These are phyloP conservation scores for Oscheius sp. DNA, from an alignment of 2,888 invertebrate species.

Conservation along the genomic window DNA sequence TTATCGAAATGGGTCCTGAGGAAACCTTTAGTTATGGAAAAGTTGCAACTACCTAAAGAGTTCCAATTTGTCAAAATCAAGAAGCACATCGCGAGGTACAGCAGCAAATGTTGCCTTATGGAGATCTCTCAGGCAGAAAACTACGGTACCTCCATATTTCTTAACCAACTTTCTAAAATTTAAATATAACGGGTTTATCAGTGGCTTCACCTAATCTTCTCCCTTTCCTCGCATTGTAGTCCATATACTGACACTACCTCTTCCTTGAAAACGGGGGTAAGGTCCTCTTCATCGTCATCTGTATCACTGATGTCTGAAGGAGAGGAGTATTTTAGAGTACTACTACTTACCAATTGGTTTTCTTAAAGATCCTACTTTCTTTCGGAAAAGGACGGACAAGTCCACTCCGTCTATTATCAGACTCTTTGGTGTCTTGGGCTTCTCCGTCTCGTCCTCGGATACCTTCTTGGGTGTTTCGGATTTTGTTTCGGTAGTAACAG, in stretches of 20 bases:
- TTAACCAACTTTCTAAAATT: not conserved
- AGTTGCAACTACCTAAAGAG: not conserved
- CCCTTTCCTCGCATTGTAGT: not conserved
- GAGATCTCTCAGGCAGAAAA: not conserved
- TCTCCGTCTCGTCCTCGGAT: too few relatives aligned
- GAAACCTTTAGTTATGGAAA: not conserved
- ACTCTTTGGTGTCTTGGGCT: too few relatives aligned
- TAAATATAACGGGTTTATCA: not conserved
- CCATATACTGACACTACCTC: not conserved
- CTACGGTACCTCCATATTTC: conserved; percentile 5
- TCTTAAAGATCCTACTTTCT: not conserved
- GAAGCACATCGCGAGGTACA: not conserved
- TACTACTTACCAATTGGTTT: too few relatives aligned
- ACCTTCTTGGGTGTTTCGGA: too few relatives aligned
- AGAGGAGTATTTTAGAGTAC: too few relatives aligned
- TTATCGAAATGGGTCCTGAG: conserved; percentile 5
- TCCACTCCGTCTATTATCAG: too few relatives aligned
- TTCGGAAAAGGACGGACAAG: not conserved
- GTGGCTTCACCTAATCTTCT: not conserved
- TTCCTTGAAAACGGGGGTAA: not conserved
- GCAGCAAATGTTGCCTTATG: conserved; percentile 3
- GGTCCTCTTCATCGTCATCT: not conserved
- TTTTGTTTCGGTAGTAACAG: too few relatives aligned
- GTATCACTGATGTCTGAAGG: too few relatives aligned
- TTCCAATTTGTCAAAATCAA: not conserved